Base-by-base conservation (phyloP, 2,113 vertebrate species). In the Spheniscus mendiculus region DNA sequence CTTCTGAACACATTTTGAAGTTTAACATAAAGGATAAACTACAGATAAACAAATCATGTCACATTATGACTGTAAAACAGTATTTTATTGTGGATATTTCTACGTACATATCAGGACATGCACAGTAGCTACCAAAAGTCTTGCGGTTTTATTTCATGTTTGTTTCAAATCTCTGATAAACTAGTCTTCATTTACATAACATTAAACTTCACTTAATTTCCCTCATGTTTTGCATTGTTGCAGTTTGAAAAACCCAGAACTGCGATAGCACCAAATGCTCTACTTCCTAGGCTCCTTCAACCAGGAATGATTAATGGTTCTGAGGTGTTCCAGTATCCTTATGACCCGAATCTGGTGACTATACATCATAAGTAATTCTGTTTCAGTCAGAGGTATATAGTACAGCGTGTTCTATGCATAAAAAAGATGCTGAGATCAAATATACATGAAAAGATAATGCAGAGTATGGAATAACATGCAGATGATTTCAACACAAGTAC, bases 61-160 rank as follows among this genome's bases (percentile, higher is more conserved):
- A 74, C 2, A 0, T 15, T 52, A 29, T 30, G 18, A 62, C 58
- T 29, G 38, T 23, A 56, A 67, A 55, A 18, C 15, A 25, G 2
- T 19, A 36, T 18, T 85, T 36, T 42, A n/a, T 22, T 71, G 42
- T 58, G 11, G 63, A 4, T 77, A 72, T 63, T 87, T 72, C 63
- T 77, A n/a, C 0, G 2, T 15, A 78, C 0, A 0, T 21, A 53
- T 29, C 20, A 63, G 27, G 38, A 87, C 15, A 40, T 5, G 49
- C 15, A 55, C 21, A 27, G 49, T 10, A 59, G 18, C 42, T 63
- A 50, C 34, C 23, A 63, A 5, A 84, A 55, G 4, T 19, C 40
- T 59, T 67, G 29, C 56, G 29, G 34, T 29, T 67, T 80, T 63
- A 47, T 32, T 58, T 82, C 22, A 52, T 8, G 6, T 62, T 52